phyloP scores from a whole-genome alignment of 2,888 invertebrate species.

The Zygaena filipendulae region DNA sequence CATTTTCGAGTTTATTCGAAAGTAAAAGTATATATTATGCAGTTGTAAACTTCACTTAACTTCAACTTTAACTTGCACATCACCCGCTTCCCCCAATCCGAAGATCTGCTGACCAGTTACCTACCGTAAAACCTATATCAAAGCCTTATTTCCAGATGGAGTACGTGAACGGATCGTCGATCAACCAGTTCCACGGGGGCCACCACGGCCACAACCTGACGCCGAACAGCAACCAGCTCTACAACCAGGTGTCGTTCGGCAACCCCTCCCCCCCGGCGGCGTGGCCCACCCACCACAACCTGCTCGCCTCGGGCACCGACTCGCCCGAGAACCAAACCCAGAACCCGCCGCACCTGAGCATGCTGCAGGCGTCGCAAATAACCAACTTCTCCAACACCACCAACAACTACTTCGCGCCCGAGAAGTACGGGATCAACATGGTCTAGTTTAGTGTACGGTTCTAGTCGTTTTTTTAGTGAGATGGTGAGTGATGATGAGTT shows the following conservation, averaged over 20 bases:
- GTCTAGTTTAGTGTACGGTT: conserved; percentile 60
- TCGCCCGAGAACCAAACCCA: conserved; percentile 58
- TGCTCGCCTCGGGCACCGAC: conserved; percentile 51
- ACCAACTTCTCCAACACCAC: conserved; percentile 63
- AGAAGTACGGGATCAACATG: conserved; percentile 66
- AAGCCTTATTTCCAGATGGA: conserved; percentile 56
- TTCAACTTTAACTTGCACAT: no score
- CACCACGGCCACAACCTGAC: conserved; percentile 56
- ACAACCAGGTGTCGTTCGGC: conserved; percentile 62
- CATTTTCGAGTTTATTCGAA: no score
- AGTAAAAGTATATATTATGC: not conserved
- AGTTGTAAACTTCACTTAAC: not conserved
- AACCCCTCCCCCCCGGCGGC: conserved; percentile 57
- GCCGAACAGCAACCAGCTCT: conserved; percentile 55
- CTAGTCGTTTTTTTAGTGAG: conserved; percentile 41
- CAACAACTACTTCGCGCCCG: conserved; percentile 61
- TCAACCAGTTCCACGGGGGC: conserved; percentile 52
- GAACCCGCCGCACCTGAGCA: conserved; percentile 53
- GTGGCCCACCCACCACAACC: conserved; percentile 59
- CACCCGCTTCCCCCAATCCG: conserved; percentile 47
- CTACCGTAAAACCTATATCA: no score
- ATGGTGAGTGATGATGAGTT: conserved; percentile 4
- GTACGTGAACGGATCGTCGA: conserved; percentile 58
- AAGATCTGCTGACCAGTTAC: no score
- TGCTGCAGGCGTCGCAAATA: conserved; percentile 61